Percentiles rank a stretch among this genome's conserved stretches.
These are phyloP conservation scores for Paguma larvata DNA, from an alignment of 2,797 vertebrate species.

Conservation along the genomic window DNA sequence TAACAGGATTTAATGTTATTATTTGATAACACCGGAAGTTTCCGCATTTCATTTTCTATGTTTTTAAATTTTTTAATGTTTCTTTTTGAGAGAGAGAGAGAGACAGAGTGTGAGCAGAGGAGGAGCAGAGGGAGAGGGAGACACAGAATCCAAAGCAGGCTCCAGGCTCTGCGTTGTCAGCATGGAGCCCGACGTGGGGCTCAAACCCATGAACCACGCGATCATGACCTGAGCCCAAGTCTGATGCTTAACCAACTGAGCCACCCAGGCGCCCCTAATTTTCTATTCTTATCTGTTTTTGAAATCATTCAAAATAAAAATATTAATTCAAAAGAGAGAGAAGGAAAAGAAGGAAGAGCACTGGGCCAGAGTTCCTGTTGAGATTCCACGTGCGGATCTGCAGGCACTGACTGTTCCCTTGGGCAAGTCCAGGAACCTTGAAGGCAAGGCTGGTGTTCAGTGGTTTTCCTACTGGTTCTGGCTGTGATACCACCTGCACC, in stretches of 20 bases:
- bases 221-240: too few species aligned
- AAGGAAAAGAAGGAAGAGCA: not conserved
- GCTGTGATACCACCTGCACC: not conserved
- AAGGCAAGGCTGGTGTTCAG: not conserved
- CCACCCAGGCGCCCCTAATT: not conserved
- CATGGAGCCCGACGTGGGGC: too few species aligned
- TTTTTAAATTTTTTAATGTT: not conserved
- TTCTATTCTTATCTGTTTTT: not conserved
- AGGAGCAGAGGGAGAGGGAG: too few species aligned
- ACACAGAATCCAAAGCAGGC: too few species aligned
- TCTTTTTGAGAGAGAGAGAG: too few species aligned
- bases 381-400: not conserved
- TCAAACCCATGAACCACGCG: too few species aligned
- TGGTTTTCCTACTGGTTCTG: not conserved
- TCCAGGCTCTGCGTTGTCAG: too few species aligned
- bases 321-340: not conserved
- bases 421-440: not conserved
- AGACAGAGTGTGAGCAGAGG: too few species aligned
- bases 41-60: not conserved
- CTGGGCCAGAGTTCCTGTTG: rapidly evolving
- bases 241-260: too few species aligned
- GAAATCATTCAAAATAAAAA: not conserved
- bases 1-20: not conserved
- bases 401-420: not conserved
- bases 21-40: not conserved